phyloP scores from a whole-genome alignment of 2,113 vertebrate species.

The Actenoides lindsayi region DNA sequence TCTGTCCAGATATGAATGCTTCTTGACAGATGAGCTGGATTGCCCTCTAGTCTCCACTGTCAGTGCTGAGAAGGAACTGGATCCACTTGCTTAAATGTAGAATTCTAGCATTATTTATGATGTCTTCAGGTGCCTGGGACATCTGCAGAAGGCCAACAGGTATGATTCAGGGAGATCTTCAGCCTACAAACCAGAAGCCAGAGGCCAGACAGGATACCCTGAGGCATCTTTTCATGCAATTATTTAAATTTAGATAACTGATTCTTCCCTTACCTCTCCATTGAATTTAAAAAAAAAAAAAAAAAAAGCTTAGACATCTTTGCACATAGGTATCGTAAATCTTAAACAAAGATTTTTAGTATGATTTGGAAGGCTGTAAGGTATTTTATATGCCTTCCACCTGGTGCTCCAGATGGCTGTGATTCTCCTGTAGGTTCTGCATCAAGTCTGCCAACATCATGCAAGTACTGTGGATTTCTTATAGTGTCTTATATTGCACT shows the following conservation, averaged over 20 bases:
- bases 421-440: neutral
- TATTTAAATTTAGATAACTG: neutral
- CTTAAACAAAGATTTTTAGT: neutral
- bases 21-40: neutral
- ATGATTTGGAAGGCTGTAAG: neutral
- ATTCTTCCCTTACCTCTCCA: neutral
- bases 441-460: neutral
- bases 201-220: neutral
- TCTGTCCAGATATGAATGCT: neutral
- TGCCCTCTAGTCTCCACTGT: neutral
- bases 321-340: neutral
- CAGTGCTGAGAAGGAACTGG: neutral
- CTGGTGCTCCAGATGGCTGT: neutral
- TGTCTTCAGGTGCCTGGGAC: neutral
- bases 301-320: neutral
- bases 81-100: neutral
- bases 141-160: neutral
- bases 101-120: neutral
- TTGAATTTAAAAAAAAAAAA: neutral
- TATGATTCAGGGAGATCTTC: neutral
- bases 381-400: neutral
- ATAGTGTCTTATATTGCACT: accelerated
- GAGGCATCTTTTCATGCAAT: neutral
- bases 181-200: neutral
- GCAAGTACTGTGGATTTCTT: neutral